Percentiles rank a stretch among this genome's conserved stretches.
Conservation (phyloP, 2,888 invertebrate genomes). For the Drosophila tripunctata region DNA sequence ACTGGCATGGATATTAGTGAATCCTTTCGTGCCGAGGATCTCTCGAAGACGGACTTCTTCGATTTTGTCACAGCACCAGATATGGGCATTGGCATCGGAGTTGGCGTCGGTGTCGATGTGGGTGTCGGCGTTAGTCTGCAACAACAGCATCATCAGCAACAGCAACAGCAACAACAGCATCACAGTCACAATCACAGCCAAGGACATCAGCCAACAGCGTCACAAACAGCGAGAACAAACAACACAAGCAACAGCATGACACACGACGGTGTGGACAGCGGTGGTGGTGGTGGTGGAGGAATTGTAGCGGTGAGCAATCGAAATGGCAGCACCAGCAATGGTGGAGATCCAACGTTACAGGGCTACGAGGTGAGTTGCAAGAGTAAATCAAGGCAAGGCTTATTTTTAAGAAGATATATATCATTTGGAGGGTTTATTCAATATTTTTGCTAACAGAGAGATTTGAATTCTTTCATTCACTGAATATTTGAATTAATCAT, state of each 20-base stretch:
- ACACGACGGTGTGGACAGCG: conserved; percentile 67
- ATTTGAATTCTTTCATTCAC: too few relatives aligned
- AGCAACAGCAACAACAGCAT: conserved; percentile 55
- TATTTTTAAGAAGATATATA: too few relatives aligned
- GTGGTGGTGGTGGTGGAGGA: conserved; percentile 23
- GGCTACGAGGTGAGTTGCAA: conserved; percentile 83
- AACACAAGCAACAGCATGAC: conserved; percentile 64
- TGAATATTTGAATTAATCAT: neutral
- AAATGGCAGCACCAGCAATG: conserved; percentile 64
- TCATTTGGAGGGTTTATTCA: too few relatives aligned
- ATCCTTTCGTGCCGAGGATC: conserved; percentile 91
- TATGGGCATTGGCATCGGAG: conserved; percentile 85
- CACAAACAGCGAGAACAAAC: conserved; percentile 64
- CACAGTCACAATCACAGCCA: conserved; percentile 58
- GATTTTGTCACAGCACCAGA: conserved; percentile 94
- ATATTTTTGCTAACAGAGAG: too few relatives aligned
- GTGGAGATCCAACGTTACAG: conserved; percentile 83
- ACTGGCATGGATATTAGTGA: conserved; percentile 92
- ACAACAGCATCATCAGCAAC: conserved; percentile 70
- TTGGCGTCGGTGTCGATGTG: conserved; percentile 83
- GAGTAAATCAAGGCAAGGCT: too few relatives aligned
- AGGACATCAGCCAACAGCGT: conserved; percentile 58
- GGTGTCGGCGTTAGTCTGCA: conserved; percentile 83
- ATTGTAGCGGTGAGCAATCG: conserved; percentile 59
- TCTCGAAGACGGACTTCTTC: conserved; percentile 94